These are phyloP conservation scores for Origma solitaria DNA, from an alignment of 2,113 vertebrate species.

Conservation along the genomic window DNA sequence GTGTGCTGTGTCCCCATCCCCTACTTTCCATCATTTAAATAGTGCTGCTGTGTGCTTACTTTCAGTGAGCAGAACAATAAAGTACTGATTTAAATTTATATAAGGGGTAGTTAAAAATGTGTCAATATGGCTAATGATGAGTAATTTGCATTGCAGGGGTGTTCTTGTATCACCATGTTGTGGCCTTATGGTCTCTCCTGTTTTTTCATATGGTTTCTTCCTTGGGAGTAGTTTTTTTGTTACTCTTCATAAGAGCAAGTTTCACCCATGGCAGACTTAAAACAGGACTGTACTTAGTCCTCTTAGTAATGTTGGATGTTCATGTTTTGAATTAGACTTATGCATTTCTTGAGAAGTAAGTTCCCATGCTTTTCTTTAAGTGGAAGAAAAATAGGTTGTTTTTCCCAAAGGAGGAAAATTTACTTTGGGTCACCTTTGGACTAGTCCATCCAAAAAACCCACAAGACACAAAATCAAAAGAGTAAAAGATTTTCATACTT, in stretches of 20 bases:
- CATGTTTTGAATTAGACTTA: not conserved
- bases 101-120: not conserved
- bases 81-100: not conserved
- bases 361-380: not conserved
- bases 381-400: not conserved
- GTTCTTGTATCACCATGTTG: not conserved
- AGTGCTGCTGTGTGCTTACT: not conserved
- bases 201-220: not conserved
- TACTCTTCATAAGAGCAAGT: not conserved
- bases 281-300: not conserved
- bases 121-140: not conserved
- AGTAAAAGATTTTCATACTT: conserved; percentile 20
- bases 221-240: not conserved
- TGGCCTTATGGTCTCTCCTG: not conserved
- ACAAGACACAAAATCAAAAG: not conserved
- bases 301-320: not conserved
- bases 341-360: not conserved
- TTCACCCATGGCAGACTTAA: not conserved
- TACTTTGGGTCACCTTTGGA: not conserved
- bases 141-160: not conserved
- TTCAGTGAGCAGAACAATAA: not conserved
- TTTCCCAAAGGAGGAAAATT: not conserved
- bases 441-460: not conserved
- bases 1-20: not conserved
- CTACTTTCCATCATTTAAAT: not conserved